These are phyloP conservation scores for Patiria pectinifera DNA, from an alignment of 53 echinoderm and acorn worm genomes.

Conservation along the genomic window DNA sequence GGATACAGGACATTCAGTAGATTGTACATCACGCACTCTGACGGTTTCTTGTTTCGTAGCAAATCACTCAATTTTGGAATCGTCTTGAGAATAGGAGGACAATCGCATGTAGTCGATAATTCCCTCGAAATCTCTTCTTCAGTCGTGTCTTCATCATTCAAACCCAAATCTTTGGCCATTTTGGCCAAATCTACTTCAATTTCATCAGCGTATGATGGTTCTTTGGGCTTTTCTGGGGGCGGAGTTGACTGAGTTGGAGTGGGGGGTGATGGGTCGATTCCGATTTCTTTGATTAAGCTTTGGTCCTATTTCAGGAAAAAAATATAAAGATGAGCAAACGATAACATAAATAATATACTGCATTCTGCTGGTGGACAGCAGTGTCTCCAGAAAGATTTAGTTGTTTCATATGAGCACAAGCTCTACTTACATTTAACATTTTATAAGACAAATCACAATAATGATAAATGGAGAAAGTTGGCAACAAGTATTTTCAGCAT, in stretches of 20 bases:
- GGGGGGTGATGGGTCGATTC: background rate
- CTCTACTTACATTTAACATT: too few relatives aligned
- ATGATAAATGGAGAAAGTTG: too few relatives aligned
- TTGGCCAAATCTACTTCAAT: conserved; percentile 3
- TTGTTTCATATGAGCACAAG: too few relatives aligned
- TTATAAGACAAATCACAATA: too few relatives aligned
- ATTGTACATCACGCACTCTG: conserved; percentile 77
- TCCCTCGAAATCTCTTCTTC: conserved; percentile 5
- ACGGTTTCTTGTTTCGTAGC: conserved; percentile 71
- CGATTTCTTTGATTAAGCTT: conserved; percentile 65
- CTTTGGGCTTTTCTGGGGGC: conserved; percentile 11
- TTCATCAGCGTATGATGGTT: conserved; percentile 25
- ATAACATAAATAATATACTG: background rate
- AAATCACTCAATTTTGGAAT: conserved; percentile 79
- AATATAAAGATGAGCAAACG: background rate
- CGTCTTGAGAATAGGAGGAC: conserved; percentile 66
- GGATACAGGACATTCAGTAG: conserved; percentile 95
- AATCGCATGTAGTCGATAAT: conserved; percentile 7
- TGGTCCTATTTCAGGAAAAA: conserved; percentile 60
- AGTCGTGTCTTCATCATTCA: conserved; percentile 21
- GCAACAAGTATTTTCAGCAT: too few relatives aligned
- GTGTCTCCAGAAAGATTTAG: too few relatives aligned
- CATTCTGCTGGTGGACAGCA: background rate
- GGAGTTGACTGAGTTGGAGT: background rate
- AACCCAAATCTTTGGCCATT: conserved; percentile 26